These are phyloP conservation scores for Oxyteleia sp. DNA, from an alignment of 2,888 invertebrate species.

Conservation along the genomic window DNA sequence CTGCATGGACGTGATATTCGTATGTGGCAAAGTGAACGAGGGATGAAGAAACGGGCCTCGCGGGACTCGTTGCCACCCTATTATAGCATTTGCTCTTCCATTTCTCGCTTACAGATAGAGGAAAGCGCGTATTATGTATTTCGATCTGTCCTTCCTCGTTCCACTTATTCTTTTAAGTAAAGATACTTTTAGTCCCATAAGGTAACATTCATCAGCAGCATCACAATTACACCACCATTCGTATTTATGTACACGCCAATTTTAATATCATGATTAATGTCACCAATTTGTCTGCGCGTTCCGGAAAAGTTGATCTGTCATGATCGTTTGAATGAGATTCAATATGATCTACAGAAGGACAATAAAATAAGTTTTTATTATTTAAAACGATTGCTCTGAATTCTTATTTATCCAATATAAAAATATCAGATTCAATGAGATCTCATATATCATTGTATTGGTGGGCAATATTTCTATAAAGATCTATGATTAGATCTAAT, in stretches of 20 bases:
- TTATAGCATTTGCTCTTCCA: conserved; percentile 86
- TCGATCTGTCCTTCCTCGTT: conserved; percentile 60
- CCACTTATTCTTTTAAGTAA: conserved; percentile 28
- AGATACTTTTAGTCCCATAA: conserved; percentile 75
- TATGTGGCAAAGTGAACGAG: conserved; percentile 70
- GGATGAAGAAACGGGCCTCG: conserved; percentile 85
- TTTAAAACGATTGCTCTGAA: too few relatives aligned
- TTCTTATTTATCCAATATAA: too few relatives aligned
- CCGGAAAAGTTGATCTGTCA: neutral
- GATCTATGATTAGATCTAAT: too few relatives aligned
- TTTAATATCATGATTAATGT: conserved; percentile 64
- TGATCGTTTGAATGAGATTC: too few relatives aligned
- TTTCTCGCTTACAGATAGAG: conserved; percentile 79
- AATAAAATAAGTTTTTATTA: too few relatives aligned
- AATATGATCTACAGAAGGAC: too few relatives aligned
- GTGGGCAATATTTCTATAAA: too few relatives aligned
- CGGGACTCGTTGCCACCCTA: conserved; percentile 87
- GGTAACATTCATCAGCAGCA: conserved; percentile 84
- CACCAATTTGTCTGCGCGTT: conserved; percentile 39
- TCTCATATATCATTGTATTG: too few relatives aligned
- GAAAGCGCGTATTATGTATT: conserved; percentile 81
- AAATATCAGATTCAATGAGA: too few relatives aligned
- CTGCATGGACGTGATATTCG: conserved; percentile 53
- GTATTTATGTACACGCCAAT: conserved; percentile 80
- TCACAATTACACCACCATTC: conserved; percentile 84